Conservation (phyloP, 37 sponge, comb jelly and placozoan species). For the Amphimedon queenslandica region DNA sequence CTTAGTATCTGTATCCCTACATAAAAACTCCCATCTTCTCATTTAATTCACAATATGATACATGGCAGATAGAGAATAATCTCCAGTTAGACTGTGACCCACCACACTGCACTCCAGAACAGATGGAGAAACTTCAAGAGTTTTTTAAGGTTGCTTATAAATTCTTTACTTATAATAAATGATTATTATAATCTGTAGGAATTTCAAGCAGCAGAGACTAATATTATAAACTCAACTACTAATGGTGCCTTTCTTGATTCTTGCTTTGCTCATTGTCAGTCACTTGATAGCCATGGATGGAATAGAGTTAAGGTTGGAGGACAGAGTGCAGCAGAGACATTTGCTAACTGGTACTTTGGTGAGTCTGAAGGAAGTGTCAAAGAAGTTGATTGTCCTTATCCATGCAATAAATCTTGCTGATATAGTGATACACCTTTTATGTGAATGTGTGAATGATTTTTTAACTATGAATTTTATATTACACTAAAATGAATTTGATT, state of each 20-base stretch:
- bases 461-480: no score
- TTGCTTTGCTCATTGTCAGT: constrained; percentile 79
- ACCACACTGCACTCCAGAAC: constrained; percentile 53
- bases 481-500: no score
- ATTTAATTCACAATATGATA: constrained; percentile 71
- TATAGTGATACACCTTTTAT: no score
- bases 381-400: background rate
- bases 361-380: background rate
- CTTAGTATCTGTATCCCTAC: constrained; percentile 62
- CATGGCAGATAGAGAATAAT: constrained; percentile 56
- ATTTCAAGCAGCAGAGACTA: constrained; percentile 20
- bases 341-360: background rate
- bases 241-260: constrained; percentile 24
- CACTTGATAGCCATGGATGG: constrained; percentile 47
- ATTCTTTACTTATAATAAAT: no score
- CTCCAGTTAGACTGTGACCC: constrained; percentile 45
- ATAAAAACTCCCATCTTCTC: constrained; percentile 71
- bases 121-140: constrained; percentile 43
- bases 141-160: constrained; percentile 52
- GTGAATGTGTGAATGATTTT: no score
- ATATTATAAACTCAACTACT: constrained; percentile 21
- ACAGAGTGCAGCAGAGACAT: constrained; percentile 2
- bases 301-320: constrained; percentile 32
- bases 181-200: no score
- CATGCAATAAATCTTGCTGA: background rate